Conservation (phyloP, 2,888 invertebrate species). For the Podabrus alpinus region DNA sequence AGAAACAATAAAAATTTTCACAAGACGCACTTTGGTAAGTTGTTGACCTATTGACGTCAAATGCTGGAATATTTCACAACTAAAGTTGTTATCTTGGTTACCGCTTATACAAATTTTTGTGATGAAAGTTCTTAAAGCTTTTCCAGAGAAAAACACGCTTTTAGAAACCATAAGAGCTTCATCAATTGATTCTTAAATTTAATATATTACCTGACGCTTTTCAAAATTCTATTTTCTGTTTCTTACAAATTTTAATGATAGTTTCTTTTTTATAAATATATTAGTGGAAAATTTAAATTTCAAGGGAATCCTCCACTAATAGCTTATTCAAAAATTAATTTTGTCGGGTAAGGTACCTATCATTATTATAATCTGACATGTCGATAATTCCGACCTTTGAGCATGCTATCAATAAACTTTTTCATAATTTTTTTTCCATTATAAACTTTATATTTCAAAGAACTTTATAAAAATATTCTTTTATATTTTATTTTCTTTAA, state of each 20-base stretch:
- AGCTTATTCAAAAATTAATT: too few relatives aligned
- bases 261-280: too few relatives aligned
- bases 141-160: background rate
- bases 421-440: too few relatives aligned
- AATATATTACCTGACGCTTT: background rate
- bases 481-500: background rate
- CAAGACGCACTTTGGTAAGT: background rate
- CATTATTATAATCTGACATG: too few relatives aligned
- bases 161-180: background rate
- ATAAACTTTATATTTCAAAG: too few relatives aligned
- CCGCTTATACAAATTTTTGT: background rate
- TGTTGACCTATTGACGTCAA: background rate
- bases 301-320: too few relatives aligned
- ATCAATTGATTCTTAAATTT: background rate
- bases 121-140: background rate
- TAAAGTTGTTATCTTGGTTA: background rate
- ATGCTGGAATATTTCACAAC: background rate
- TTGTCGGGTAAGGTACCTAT: too few relatives aligned
- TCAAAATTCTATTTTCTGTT: background rate
- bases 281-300: too few relatives aligned
- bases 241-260: background rate
- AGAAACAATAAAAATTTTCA: background rate
- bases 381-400: too few relatives aligned
- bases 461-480: background rate
- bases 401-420: too few relatives aligned